Base-by-base conservation (phyloP, 1,140 invertebrate genomes). In the Nephotettix cincticeps region DNA sequence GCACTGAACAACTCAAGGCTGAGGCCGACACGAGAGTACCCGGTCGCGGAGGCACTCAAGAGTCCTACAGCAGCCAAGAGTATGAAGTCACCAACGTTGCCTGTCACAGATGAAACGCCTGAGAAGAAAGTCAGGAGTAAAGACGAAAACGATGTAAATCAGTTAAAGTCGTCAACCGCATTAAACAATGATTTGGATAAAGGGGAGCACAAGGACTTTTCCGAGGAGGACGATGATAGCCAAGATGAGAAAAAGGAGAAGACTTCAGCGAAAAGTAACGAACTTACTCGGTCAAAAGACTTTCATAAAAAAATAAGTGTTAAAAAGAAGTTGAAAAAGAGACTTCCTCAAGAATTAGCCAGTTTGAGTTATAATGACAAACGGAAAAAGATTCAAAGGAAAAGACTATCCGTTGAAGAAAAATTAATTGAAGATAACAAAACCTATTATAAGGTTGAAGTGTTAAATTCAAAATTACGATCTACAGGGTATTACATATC, bases 371-470 rank as follows among this genome's bases (percentile, higher is more conserved):
- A 27, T 61, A 29, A 28, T 27, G 56, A 61, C n/a, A 61, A 28
- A 11, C 14, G 56, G 23, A 32, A 43, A 21, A 68, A 51, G 43
- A 23, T 51, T 3, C 43, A 30, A 47, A 71, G 83, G 17, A 85
- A 84, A 63, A 80, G 84, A 77, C 80, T 85, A 45, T 86, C 84
- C 19, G 84, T 81, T 21, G 85, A 85, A 77, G 88, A 84, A 77
- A 83, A 82, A 77, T 79, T 84, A 4, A 83, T 83, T 68, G 86
- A 84, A 74, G 89, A 85, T 74, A 87, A 86, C 79, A 85, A 85
- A 74, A 86, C 87, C 32, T 91, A 90, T 78, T 91, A 91, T 73
- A 90, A 90, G 78, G 89, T 91, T 1, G 90, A 91, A 75, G 88
- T 90, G 17, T 82, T 90, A 68, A 88, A 87, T 67, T 88, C 86